Evolutionary conservation across 2,113 vertebrate genomes (phyloP).

Genomic region (Struthidea cinerea): DNA sequence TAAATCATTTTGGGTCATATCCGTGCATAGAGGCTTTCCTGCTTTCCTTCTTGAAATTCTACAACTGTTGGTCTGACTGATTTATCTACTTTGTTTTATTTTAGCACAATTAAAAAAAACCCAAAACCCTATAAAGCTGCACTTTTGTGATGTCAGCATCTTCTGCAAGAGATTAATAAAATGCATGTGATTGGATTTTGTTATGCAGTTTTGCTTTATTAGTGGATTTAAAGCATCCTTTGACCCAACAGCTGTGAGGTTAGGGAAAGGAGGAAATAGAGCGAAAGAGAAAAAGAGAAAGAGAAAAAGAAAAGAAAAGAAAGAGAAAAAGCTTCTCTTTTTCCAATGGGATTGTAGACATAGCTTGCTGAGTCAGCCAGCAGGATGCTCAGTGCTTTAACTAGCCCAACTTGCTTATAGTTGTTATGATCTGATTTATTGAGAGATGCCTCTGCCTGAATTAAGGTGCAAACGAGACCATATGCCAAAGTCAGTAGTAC

Average conservation of each 20-base stretch:
- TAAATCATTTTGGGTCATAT: background rate
- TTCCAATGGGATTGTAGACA: background rate
- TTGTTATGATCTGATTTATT: background rate
- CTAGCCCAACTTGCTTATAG: background rate
- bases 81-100: background rate
- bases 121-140: background rate
- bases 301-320: too few relatives aligned
- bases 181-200: background rate
- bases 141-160: background rate
- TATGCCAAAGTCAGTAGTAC: background rate
- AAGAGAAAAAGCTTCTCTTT: too few relatives aligned
- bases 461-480: background rate
- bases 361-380: background rate
- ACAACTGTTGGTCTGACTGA: background rate
- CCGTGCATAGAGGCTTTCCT: background rate
- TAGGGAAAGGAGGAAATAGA: background rate
- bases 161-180: background rate
- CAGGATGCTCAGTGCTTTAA: background rate
- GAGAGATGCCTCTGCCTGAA: background rate
- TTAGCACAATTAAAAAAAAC: background rate
- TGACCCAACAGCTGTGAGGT: conserved; percentile 38
- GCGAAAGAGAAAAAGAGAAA: too few relatives aligned
- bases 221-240: conserved; percentile 12
- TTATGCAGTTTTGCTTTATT: conserved; percentile 1
- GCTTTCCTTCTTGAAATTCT: background rate